Evolutionary conservation across 2,797 vertebrate species (phyloP).

Genomic region (Acanthurus tractus): DNA sequence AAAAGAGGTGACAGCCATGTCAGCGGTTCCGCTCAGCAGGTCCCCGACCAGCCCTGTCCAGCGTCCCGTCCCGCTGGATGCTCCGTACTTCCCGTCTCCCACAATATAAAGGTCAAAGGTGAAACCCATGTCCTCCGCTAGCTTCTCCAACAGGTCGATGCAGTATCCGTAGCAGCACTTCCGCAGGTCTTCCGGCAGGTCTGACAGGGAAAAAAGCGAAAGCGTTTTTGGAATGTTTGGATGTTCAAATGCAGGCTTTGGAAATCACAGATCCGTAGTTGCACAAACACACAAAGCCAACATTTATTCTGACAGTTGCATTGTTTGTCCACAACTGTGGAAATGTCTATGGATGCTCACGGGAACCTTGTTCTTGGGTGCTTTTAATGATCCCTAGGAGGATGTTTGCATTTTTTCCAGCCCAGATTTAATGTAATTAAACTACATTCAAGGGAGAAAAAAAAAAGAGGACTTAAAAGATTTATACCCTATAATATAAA

Average conservation of each 20-base stretch:
- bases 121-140: conserved; percentile 93
- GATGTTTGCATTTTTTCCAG: no score
- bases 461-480: conserved; percentile 19
- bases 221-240: conserved; percentile 24
- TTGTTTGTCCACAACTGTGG: conserved; percentile 21
- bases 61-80: conserved; percentile 85
- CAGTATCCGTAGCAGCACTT: conserved; percentile 97
- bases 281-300: no score
- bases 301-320: no score
- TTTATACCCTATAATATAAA: background rate
- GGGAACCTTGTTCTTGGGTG: conserved; percentile 13
- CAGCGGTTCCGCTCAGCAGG: conserved; percentile 90
- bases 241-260: conserved; percentile 25
- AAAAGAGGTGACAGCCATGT: conserved; percentile 97
- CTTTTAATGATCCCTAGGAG: conserved; percentile 43
- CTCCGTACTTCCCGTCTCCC: conserved; percentile 94
- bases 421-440: no score
- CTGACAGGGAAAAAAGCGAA: conserved; percentile 64
- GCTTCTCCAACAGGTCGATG: conserved; percentile 93
- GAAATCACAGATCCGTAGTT: background rate
- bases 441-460: background rate
- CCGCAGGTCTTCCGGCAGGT: conserved; percentile 83
- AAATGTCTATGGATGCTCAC: conserved; percentile 33
- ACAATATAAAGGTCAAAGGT: conserved; percentile 95
- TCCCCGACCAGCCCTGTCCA: conserved; percentile 97